Evolutionary conservation across 2,797 vertebrate species (phyloP).

Genomic region (Syncerus caffer): DNA sequence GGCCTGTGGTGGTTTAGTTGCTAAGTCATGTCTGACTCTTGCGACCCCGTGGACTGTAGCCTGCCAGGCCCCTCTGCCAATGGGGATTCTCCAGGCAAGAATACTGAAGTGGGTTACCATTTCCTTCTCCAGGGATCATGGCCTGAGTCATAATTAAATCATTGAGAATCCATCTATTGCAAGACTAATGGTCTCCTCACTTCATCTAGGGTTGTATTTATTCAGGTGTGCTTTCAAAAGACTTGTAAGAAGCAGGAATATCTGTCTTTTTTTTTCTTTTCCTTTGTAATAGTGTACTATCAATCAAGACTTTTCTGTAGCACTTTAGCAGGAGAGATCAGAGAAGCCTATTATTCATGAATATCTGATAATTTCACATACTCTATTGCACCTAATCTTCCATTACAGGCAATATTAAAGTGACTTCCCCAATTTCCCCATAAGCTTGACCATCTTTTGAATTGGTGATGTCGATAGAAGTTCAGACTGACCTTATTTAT

Average conservation of each 20-base stretch:
- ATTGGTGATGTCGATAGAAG: not conserved
- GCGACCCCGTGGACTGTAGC: not conserved
- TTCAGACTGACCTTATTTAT: slow-evolving; percentile 46
- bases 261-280: slow-evolving; percentile 8
- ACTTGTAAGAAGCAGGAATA: not conserved
- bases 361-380: slow-evolving; percentile 42
- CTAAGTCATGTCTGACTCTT: not conserved
- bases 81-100: not conserved
- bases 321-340: slow-evolving; percentile 7
- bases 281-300: slow-evolving; percentile 39
- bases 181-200: slow-evolving; percentile 23
- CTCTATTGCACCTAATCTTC: not conserved
- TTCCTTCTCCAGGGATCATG: not conserved
- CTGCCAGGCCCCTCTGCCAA: not conserved
- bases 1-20: not conserved
- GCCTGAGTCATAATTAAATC: slow-evolving; percentile 1
- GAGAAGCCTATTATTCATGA: slow-evolving; percentile 13
- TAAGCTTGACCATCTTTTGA: not conserved
- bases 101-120: not conserved
- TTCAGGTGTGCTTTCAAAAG: slow-evolving; percentile 46
- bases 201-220: slow-evolving; percentile 39
- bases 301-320: slow-evolving; percentile 32
- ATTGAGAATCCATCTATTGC: not conserved
- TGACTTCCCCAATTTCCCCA: not conserved
- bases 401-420: not conserved